Conservation (phyloP, 2,113 vertebrate species). For the Nycticorax nycticorax region DNA sequence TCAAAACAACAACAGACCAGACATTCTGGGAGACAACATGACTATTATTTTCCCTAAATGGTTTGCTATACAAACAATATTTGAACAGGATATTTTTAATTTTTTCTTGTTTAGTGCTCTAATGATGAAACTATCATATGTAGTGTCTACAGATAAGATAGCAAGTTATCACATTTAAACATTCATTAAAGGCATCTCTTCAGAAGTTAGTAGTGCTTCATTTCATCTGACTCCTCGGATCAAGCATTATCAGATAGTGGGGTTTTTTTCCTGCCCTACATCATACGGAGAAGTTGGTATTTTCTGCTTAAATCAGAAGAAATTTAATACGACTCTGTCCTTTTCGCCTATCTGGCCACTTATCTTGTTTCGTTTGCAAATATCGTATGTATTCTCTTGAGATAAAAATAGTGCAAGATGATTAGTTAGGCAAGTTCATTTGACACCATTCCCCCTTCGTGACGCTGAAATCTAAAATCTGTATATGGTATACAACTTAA, state of each 20-base stretch:
- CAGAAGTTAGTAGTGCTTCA: neutral
- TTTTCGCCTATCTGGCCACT: conserved; percentile 50
- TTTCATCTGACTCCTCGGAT: neutral
- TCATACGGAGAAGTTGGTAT: neutral
- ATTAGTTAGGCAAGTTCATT: conserved; percentile 65
- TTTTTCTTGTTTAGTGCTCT: neutral
- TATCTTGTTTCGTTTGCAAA: conserved; percentile 68
- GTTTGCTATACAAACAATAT: neutral
- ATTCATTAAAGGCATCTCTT: neutral
- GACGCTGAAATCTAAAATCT: conserved; percentile 64
- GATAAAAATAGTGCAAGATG: conserved; percentile 72
- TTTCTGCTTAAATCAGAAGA: conserved; percentile 66
- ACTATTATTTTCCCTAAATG: neutral
- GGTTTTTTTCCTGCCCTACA: neutral
- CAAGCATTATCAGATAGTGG: neutral
- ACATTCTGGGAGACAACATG: neutral
- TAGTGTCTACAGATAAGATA: neutral
- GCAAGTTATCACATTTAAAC: neutral
- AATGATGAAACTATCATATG: neutral
- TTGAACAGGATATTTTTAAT: neutral
- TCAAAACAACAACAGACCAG: neutral
- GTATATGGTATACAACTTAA: conserved; percentile 60
- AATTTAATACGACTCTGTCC: conserved; percentile 35
- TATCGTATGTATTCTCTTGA: conserved; percentile 63
- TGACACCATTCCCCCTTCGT: conserved; percentile 50